Evolutionary conservation across 1,140 invertebrate genomes (phyloP).

Genomic region (Marisa cornuarietis): DNA sequence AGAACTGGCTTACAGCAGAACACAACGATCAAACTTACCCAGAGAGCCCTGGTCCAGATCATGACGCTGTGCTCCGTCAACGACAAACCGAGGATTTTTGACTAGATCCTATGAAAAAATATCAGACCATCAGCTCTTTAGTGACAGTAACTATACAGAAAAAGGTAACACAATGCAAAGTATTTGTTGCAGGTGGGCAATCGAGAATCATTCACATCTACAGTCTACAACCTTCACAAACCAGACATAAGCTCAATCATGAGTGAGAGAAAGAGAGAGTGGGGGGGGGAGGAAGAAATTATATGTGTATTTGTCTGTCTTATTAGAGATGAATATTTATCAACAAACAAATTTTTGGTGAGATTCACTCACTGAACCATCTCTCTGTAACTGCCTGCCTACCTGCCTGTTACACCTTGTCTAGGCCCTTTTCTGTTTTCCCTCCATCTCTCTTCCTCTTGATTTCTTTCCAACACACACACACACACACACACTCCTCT

Average conservation of each 20-base stretch:
- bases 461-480: no score
- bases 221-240: background rate
- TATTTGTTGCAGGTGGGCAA: no score
- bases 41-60: slow-evolving; percentile 55
- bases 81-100: slow-evolving; percentile 46
- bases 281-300: background rate
- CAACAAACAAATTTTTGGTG: no score
- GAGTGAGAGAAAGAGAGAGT: background rate
- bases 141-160: no score
- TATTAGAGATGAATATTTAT: background rate
- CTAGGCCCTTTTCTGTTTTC: background rate
- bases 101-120: slow-evolving; percentile 43
- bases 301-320: background rate
- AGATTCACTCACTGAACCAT: no score
- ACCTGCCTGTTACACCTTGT: slow-evolving; percentile 6
- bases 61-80: slow-evolving; percentile 34
- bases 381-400: background rate
- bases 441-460: background rate
- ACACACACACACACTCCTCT: background rate
- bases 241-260: background rate
- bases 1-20: background rate
- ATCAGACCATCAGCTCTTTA: background rate
- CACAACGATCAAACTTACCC: slow-evolving; percentile 32
- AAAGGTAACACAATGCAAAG: no score
- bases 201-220: no score